Conservation (phyloP, 2,888 invertebrate species). For the Trilocha varians region DNA sequence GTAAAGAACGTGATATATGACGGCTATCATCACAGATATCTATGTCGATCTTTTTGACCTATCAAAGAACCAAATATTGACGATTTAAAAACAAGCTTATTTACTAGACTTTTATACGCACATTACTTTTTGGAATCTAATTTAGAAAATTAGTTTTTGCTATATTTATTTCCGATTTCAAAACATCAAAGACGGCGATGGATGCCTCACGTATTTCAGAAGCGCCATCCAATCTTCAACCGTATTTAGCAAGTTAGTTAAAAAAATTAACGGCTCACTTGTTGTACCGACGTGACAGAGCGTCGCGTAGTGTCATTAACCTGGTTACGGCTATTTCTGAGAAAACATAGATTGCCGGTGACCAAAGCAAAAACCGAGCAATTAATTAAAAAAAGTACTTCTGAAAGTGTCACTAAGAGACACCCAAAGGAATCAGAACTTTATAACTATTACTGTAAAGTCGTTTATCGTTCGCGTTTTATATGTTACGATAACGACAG, state of each 20-base stretch:
- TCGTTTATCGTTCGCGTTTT: conserved; percentile 2
- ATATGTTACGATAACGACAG: conserved; percentile 14
- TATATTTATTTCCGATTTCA: too few relatives aligned
- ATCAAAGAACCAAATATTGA: too few relatives aligned
- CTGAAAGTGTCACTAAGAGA: conserved; percentile 21
- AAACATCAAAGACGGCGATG: too few relatives aligned
- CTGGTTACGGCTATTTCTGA: conserved; percentile 37
- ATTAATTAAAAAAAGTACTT: conserved; percentile 55
- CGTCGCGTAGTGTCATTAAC: conserved; percentile 37
- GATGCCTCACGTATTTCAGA: too few relatives aligned
- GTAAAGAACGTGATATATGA: too few relatives aligned
- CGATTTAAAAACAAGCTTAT: too few relatives aligned
- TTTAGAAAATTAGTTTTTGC: too few relatives aligned
- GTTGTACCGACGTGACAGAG: conserved; percentile 14
- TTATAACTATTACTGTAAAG: conserved; percentile 3
- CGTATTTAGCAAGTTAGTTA: not conserved
- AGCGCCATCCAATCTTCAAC: too few relatives aligned
- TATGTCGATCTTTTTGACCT: too few relatives aligned
- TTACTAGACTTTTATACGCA: too few relatives aligned
- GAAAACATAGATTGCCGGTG: conserved; percentile 45
- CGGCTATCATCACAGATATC: too few relatives aligned
- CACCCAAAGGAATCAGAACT: conserved; percentile 12
- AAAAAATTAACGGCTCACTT: conserved; percentile 23
- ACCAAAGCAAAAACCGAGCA: conserved; percentile 45
- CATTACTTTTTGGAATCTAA: too few relatives aligned